Evolutionary conservation across 2,797 vertebrate genomes (phyloP), one percentile per base, ranked within the genome.

Genomic region (Parambassis ranga): DNA sequence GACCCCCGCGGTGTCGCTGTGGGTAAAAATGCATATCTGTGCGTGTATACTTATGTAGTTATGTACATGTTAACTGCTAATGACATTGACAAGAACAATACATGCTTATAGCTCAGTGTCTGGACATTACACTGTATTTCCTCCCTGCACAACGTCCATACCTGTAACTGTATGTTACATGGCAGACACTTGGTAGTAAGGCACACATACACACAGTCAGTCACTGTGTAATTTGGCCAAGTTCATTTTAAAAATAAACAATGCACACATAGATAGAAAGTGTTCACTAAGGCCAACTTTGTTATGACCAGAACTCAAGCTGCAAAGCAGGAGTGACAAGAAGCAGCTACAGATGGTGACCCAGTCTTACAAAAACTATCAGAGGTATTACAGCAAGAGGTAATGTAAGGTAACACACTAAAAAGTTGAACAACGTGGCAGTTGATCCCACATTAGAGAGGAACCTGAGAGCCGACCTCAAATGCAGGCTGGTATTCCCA

Each of bases 1-100:
- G 41, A 65, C 50, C 65, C 65, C 72, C 26, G 14, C 7, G 28
- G 65, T 63, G 48, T 63, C 75, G 69, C 72, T 26, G 6, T 35
- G 14, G 64, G 71, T 59, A 44, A 64, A 41, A 35, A 10, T 24
- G 13, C 16, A 10, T 39, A 4, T 55, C 33, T 18, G 46, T 20
- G 27, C 57, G 51, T 18, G 14, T 44, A 10, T 2, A 10, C 4
- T 2, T 19, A 38, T n/a, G n/a, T n/a, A n/a, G n/a, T n/a, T 19
- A 28, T 19, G 16, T 27, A 13, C 22, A 13, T 36, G 20, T n/a
- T 46, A 11, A 35, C 53, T 42, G 16, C 18, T 35, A 53, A 77
- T 35, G 64, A 42, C 38, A 55, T 44, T 26, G 51, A 59, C 16
- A 33, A 44, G 18, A 50, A 23, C 14, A 7, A n/a, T 33, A 16